phyloP scores from a whole-genome alignment of 2,113 vertebrate genomes.

The Montifringilla adamsi region DNA sequence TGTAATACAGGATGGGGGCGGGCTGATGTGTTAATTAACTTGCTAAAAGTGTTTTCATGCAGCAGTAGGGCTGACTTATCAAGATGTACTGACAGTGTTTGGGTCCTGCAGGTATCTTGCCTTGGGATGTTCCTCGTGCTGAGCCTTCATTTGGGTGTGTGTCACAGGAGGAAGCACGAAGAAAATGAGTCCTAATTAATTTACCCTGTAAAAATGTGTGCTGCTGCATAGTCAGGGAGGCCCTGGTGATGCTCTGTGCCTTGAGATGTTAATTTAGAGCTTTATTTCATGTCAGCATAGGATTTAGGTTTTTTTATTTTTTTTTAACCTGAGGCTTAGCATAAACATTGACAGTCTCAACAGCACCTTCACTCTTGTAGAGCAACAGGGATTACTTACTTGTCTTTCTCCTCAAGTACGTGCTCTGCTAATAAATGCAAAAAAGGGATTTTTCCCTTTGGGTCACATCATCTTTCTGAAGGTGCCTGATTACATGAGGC shows the following conservation, averaged over 20 bases:
- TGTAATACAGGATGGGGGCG: not conserved
- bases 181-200: not conserved
- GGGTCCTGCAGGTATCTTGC: not conserved
- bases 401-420: not conserved
- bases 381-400: not conserved
- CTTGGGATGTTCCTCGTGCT: not conserved
- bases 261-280: not conserved
- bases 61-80: not conserved
- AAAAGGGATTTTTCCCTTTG: not conserved
- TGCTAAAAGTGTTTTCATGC: not conserved
- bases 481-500: not conserved
- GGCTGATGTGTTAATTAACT: not conserved
- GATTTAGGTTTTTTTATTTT: not conserved
- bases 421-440: not conserved
- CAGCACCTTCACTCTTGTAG: not conserved
- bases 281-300: not conserved
- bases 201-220: not conserved
- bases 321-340: not conserved
- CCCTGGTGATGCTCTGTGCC: not conserved
- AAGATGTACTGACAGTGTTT: not conserved
- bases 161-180: not conserved
- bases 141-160: not conserved
- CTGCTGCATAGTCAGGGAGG: not conserved
- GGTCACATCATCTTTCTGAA: not conserved
- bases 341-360: not conserved